These are phyloP conservation scores for Babyrousa celebensis DNA, from an alignment of 2,797 vertebrate genomes.

Conservation along the genomic window DNA sequence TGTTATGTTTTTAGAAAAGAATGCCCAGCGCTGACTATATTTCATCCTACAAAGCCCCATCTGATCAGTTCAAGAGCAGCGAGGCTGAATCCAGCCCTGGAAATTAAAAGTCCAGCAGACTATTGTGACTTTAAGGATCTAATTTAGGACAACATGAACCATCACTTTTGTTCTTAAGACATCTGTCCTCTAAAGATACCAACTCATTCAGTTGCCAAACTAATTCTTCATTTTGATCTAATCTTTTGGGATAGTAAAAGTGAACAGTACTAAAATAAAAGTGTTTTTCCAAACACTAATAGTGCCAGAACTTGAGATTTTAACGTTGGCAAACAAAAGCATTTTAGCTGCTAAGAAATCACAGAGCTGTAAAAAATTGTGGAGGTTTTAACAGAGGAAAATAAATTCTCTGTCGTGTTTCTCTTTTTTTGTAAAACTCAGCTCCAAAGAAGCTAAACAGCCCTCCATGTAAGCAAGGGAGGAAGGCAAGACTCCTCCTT, in stretches of 20 bases:
- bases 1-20: background rate
- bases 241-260: constrained; percentile 77
- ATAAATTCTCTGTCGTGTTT: constrained; percentile 9
- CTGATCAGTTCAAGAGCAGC: background rate
- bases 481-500: background rate
- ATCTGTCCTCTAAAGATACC: constrained; percentile 39
- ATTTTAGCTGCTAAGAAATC: constrained; percentile 67
- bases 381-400: constrained; percentile 75
- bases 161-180: background rate
- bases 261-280: constrained; percentile 69
- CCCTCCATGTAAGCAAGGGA: background rate
- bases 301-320: constrained; percentile 46
- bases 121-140: background rate
- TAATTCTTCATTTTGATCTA: constrained; percentile 70
- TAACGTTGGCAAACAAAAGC: constrained; percentile 72
- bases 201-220: background rate
- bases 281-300: constrained; percentile 72
- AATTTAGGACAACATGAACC: background rate
- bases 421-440: constrained; percentile 5
- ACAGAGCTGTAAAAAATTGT: constrained; percentile 59
- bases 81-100: constrained; percentile 68
- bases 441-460: constrained; percentile 34
- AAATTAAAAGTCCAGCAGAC: constrained; percentile 12
- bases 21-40: background rate
- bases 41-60: background rate